A percentile compares a stretch with the other conserved stretches of the same genome.
These are phyloP conservation scores for Aldrovandia affinis DNA, from an alignment of 2,797 vertebrate genomes.

Conservation along the genomic window DNA sequence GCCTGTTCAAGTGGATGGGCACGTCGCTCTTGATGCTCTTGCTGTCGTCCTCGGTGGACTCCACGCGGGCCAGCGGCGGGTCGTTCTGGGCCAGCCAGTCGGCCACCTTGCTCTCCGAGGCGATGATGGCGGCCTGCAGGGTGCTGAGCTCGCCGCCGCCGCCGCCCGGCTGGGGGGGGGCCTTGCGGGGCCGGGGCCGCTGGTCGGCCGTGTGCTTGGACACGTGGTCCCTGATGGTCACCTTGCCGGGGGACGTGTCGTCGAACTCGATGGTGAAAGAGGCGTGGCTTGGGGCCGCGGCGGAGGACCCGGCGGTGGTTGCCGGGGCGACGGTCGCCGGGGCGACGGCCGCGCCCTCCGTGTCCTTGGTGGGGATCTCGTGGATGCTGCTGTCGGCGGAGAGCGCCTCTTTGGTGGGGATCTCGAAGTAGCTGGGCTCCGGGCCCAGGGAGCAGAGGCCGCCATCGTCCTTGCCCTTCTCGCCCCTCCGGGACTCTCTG, in stretches of 20 bases:
- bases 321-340: constrained; percentile 50
- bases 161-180: constrained; percentile 63
- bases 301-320: constrained; percentile 48
- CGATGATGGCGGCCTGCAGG: constrained; percentile 95
- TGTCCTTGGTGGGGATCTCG: constrained; percentile 96
- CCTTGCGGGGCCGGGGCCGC: constrained; percentile 86
- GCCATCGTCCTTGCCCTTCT: constrained; percentile 74
- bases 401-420: constrained; percentile 91
- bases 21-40: constrained; percentile 98
- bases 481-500: constrained; percentile 80
- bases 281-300: constrained; percentile 84
- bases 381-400: constrained; percentile 84
- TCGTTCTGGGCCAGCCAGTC: constrained; percentile 98
- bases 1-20: constrained; percentile 91
- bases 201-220: constrained; percentile 86
- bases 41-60: constrained; percentile 91
- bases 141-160: constrained; percentile 85
- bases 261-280: constrained; percentile 99
- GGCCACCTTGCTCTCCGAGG: constrained; percentile 94
- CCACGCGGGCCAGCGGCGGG: constrained; percentile 87
- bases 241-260: constrained; percentile 92
- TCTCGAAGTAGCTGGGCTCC: constrained; percentile 93
- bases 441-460: constrained; percentile 77
- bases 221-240: constrained; percentile 97
- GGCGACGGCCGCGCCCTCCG: constrained; percentile 69